Conservation (phyloP, 2,888 invertebrate genomes). For the Lithosia quadra region DNA sequence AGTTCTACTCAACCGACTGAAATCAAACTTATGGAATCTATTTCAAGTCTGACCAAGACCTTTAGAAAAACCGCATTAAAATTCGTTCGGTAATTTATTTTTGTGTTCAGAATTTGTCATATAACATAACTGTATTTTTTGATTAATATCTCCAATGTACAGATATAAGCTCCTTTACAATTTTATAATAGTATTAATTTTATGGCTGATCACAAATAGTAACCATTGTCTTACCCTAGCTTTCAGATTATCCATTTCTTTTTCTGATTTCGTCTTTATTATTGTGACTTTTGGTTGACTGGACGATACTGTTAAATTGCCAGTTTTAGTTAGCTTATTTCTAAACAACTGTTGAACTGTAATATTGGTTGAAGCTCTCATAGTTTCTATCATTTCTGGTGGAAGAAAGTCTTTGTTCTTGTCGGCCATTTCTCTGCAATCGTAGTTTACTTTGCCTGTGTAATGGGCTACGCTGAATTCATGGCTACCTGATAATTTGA, state of each 20-base stretch:
- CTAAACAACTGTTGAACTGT: constrained; percentile 93
- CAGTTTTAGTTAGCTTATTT: constrained; percentile 94
- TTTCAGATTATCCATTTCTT: constrained; percentile 80
- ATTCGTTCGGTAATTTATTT: no score
- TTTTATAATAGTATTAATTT: no score
- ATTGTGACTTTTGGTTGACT: constrained; percentile 70
- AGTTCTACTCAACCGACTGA: no score
- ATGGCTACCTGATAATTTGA: constrained; percentile 87
- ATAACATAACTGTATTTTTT: no score
- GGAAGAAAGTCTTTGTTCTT: constrained; percentile 97
- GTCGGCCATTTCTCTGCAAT: constrained; percentile 93
- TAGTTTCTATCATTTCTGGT: constrained; percentile 95
- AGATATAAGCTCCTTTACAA: no score
- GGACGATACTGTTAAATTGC: constrained; percentile 90
- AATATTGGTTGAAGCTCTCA: constrained; percentile 91
- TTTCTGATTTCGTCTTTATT: constrained; percentile 77
- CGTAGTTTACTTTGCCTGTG: constrained; percentile 95
- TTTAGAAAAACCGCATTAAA: no score
- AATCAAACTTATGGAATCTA: no score
- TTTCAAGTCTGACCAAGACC: no score
- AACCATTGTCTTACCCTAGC: no score
- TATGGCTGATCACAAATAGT: no score
- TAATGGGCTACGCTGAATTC: constrained; percentile 96
- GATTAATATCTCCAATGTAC: no score
- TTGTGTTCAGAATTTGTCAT: no score